These are phyloP conservation scores for Chironex yamaguchii DNA, from an alignment of 30 jellyfish, hydroid and myxozoan species.

Conservation along the genomic window DNA sequence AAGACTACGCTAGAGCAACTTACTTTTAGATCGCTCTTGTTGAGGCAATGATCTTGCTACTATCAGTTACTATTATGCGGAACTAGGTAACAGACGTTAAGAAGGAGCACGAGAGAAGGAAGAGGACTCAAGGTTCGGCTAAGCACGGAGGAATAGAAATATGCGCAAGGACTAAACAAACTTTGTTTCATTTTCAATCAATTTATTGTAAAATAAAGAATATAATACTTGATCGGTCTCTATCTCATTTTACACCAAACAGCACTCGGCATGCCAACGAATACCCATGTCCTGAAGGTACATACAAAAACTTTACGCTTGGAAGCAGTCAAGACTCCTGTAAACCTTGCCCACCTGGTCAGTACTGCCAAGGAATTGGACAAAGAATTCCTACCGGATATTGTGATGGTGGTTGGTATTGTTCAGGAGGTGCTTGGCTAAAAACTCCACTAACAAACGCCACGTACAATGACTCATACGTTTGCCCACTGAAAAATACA, in stretches of 20 bases:
- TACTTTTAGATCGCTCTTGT: too few relatives aligned
- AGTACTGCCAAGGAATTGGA: conserved; percentile 83
- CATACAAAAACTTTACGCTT: conserved; percentile 84
- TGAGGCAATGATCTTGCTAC: too few relatives aligned
- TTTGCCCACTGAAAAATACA: conserved; percentile 49
- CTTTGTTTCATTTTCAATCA: too few relatives aligned
- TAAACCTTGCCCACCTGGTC: conserved; percentile 91
- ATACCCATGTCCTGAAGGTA: conserved; percentile 93
- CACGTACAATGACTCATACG: conserved; percentile 47
- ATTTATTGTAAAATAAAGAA: too few relatives aligned
- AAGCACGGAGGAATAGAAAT: too few relatives aligned
- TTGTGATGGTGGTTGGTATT: conserved; percentile 96
- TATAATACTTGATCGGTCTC: background rate
- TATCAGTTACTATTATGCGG: too few relatives aligned
- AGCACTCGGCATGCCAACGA: conserved; percentile 68
- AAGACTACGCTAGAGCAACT: too few relatives aligned
- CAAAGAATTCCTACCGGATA: conserved; percentile 70
- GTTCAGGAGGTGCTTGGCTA: conserved; percentile 91
- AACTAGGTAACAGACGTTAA: too few relatives aligned
- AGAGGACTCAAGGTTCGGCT: too few relatives aligned
- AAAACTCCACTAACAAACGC: conserved; percentile 79
- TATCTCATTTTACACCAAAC: background rate
- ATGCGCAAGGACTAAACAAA: too few relatives aligned
- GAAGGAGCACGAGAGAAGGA: too few relatives aligned
- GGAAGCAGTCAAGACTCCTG: conserved; percentile 81